Evolutionary conservation across 2,113 vertebrate species (phyloP), one percentile per base, ranked within the genome.

Genomic region (Barnardius zonarius): DNA sequence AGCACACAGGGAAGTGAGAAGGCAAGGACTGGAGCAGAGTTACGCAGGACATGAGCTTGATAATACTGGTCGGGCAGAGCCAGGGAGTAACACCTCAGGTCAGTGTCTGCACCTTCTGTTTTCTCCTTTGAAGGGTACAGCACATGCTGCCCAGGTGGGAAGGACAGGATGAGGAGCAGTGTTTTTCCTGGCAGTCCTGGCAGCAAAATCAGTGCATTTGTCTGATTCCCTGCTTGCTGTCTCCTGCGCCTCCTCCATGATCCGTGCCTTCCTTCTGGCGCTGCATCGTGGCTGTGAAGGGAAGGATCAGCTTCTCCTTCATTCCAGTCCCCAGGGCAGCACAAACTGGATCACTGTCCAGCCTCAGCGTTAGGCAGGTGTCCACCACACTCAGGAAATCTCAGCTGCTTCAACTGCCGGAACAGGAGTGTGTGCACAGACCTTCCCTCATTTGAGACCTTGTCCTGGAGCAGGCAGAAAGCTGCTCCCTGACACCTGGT

Each of bases 41-140:
- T 57, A 63, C 39, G 37, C 31, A 62, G 8, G 24, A 37, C 44
- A 4, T 20, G 30, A 24, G 20, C 24, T 72, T 30, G n/a, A 14
- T 68, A 30, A 11, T 63, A 62, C 44, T 24, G 9, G 14, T 62
- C 6, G 27, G 35, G n/a, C 49, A 79, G 28, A 44, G 49, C 41
- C 5, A 5, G 20, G 13, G 19, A 67, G 5, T 6, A 66, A 17
- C 19, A 69, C 0, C 7, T 13, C 1, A 1, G 7, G 18, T 51
- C 31, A 59, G 16, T 9, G 17, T 57, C 44, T 44, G 37, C 22
- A 69, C 28, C 33, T 83, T 49, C 57, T 61, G 11, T 49, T 92
- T 83, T 41, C 72, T 81, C 19, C 46, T 77, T 70, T 51, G 55
- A 27, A 35, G 37, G 14, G 11, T 3, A 16, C 7, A 66, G 17